Evolutionary conservation across 2,113 vertebrate genomes (phyloP).

Genomic region (Prolemur simus): DNA sequence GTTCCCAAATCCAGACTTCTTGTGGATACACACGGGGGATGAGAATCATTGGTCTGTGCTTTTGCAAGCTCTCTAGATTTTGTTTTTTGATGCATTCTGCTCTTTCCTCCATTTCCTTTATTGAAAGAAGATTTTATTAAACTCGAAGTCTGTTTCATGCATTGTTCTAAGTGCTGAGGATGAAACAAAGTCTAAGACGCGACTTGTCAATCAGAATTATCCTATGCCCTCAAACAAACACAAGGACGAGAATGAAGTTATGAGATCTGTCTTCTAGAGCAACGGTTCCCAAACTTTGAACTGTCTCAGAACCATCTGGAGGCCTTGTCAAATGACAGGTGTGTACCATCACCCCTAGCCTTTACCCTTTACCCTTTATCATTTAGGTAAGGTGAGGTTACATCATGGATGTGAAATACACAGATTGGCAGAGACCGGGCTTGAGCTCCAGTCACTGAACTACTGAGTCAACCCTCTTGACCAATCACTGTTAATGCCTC

Average conservation of each 20-base stretch:
- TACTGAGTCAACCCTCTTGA: not conserved
- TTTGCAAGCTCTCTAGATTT: not conserved
- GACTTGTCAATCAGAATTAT: not conserved
- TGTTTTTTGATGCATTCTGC: not conserved
- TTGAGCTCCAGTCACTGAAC: too few species aligned
- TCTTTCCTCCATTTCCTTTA: not conserved
- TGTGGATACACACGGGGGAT: not conserved
- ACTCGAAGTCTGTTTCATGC: not conserved
- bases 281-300: not conserved
- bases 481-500: not conserved
- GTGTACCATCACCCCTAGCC: not conserved
- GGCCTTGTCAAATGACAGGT: not conserved
- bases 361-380: not conserved
- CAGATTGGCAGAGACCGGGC: too few species aligned
- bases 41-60: not conserved
- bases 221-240: not conserved
- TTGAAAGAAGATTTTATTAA: too few species aligned
- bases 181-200: not conserved
- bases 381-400: too few species aligned
- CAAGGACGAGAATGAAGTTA: not conserved
- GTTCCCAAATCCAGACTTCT: not conserved
- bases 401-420: not conserved
- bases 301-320: not conserved
- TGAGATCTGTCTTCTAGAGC: not conserved
- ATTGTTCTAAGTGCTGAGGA: too few species aligned